Conservation (phyloP, 2,797 vertebrate species). For the Channallabes apus region DNA sequence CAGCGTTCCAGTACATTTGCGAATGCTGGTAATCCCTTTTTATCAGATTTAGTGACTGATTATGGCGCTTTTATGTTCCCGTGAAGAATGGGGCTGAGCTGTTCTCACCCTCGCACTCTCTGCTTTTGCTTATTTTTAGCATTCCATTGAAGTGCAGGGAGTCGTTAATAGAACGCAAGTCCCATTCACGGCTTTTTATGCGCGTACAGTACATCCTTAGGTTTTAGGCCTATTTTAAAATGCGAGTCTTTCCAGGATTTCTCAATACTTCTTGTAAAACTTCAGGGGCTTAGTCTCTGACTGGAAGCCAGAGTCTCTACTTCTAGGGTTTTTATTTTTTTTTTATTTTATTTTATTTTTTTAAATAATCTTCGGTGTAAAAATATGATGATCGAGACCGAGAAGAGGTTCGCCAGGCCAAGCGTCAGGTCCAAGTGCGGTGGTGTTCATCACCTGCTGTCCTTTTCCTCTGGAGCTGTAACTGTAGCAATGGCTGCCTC, state of each 20-base stretch:
- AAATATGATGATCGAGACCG: neutral
- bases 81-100: constrained; percentile 37
- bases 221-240: neutral
- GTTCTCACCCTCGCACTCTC: constrained; percentile 26
- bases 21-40: constrained; percentile 49
- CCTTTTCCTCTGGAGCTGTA: constrained; percentile 26
- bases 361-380: neutral
- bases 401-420: constrained; percentile 6
- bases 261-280: neutral
- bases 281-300: neutral
- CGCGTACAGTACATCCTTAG: neutral
- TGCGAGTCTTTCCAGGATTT: neutral
- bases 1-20: constrained; percentile 34
- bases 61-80: constrained; percentile 43
- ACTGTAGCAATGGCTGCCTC: constrained; percentile 44
- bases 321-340: neutral
- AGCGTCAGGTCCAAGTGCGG: constrained; percentile 7
- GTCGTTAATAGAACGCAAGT: constrained; percentile 19
- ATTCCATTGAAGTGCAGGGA: constrained; percentile 39
- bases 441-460: constrained; percentile 41
- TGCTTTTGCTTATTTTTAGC: constrained; percentile 44
- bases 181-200: constrained; percentile 25
- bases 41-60: constrained; percentile 49
- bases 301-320: neutral
- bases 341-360: no score